Base-by-base conservation (phyloP, 2,888 invertebrate species). In the Prosapia bicincta region DNA sequence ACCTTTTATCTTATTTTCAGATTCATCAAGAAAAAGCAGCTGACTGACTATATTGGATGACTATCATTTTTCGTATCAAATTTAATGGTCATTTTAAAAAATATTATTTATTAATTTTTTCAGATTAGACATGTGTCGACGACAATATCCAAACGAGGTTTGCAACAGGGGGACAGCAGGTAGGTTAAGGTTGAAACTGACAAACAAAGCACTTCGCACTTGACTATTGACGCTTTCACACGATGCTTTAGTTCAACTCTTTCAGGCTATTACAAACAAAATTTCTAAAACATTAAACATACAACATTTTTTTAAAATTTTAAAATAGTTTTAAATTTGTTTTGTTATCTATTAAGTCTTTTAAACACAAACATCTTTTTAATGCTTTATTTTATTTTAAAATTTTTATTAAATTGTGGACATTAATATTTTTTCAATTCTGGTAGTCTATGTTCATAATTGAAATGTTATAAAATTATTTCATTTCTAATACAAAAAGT, bases 111-210 rank as follows among this genome's bases (percentile, higher is more conserved):
- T 78, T 79, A 69, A 72, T 88, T 85, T 86, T 94, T 94, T 87
- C 95, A 96, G 96, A 94, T 94, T 97, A 92, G 97, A 97, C 93
- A 97, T 97, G 96, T 97, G 97, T 93, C 93, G 97, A 89, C 92
- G 96, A 90, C 93, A 95, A 89, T 93, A 92, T 90, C 93, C 94
- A 86, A 93, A 93, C 90, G 96, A 95, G 88, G 92, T 93, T 88
- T 97, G 97, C 93, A 97, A 97, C 93, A 93, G 96, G 90, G 97
- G 97, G 90, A 97, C 97, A 83, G 97, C 97, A 95, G 97, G 97
- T 97, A 95, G 66, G 69, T 69, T 20, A 20, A 54, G 54, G 54
- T 54, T 20, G 54, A 54, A 54, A 54, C 54, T 54, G 54, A 54
- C 54, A 13, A 54, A 54, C 54, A 54, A 38, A 54, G 54, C 54